Evolutionary conservation across 2,888 invertebrate genomes (phyloP).

Genomic region (Idaea dimidiata): DNA sequence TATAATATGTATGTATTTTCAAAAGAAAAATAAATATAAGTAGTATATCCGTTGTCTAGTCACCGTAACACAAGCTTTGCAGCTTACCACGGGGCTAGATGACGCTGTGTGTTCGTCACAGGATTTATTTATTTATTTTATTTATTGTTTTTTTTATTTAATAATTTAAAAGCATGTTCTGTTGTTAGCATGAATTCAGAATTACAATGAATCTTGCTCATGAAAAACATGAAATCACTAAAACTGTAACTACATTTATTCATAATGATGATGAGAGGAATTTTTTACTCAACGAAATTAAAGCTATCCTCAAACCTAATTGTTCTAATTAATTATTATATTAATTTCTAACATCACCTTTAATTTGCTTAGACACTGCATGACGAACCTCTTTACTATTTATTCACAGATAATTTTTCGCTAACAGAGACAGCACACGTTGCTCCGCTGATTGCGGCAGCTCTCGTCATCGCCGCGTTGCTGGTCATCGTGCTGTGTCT

Average conservation of each 20-base stretch:
- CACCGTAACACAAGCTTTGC: no score
- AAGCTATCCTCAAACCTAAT: background rate
- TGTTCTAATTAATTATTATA: background rate
- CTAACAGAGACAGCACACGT: constrained; percentile 75
- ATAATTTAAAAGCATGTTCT: background rate
- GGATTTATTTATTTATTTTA: no score
- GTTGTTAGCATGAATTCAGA: background rate
- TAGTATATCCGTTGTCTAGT: no score
- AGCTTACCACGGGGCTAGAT: no score
- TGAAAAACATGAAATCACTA: no score
- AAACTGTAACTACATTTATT: no score
- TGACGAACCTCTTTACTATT: constrained; percentile 41
- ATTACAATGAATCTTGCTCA: no score
- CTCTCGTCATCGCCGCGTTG: constrained; percentile 68
- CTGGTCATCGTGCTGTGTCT: constrained; percentile 70
- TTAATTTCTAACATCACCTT: constrained; percentile 1
- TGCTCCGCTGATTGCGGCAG: constrained; percentile 73
- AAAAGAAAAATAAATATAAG: no score
- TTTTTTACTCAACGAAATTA: background rate
- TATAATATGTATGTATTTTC: no score
- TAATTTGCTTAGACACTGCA: constrained; percentile 23
- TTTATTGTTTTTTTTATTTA: no score
- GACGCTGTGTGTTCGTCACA: no score
- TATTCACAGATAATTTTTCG: constrained; percentile 72
- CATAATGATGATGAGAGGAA: background rate